These are phyloP conservation scores for Sciaenops ocellatus DNA, from an alignment of 2,797 vertebrate genomes.

Conservation along the genomic window DNA sequence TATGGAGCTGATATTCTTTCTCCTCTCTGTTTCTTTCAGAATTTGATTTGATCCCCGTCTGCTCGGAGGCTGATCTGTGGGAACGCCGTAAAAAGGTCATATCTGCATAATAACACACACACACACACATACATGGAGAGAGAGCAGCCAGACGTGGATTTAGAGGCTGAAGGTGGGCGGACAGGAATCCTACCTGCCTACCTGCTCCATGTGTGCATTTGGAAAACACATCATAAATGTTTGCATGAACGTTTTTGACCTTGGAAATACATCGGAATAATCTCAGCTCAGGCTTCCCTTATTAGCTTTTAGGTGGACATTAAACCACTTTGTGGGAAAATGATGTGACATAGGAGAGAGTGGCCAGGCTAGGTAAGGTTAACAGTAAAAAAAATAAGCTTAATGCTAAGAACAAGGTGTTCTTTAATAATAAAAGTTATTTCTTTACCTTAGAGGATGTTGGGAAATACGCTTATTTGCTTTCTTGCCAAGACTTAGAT, in stretches of 20 bases:
- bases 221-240: slow-evolving; percentile 69
- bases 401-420: not conserved
- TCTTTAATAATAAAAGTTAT: not conserved
- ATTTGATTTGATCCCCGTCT: slow-evolving; percentile 73
- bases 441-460: not conserved
- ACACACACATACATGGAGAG: slow-evolving; percentile 28
- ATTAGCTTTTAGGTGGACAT: not conserved
- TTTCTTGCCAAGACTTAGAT: not conserved
- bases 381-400: not conserved
- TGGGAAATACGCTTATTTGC: not conserved
- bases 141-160: slow-evolving; percentile 65
- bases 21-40: slow-evolving; percentile 26
- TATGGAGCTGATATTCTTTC: slow-evolving; percentile 46
- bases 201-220: slow-evolving; percentile 64
- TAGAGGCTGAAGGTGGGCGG: slow-evolving; percentile 71
- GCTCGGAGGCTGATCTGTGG: slow-evolving; percentile 58
- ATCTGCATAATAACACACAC: slow-evolving; percentile 60
- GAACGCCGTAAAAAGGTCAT: slow-evolving; percentile 64
- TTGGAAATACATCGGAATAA: not conserved
- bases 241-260: slow-evolving; percentile 14
- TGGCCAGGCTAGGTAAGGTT: not conserved
- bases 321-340: not conserved
- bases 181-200: slow-evolving; percentile 74
- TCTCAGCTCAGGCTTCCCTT: not conserved
- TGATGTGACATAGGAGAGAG: too few species aligned